A percentile compares a stretch with the other conserved stretches of the same genome.
Evolutionary conservation across 1,140 invertebrate genomes (phyloP).

Genomic region (Whitmania pigra): DNA sequence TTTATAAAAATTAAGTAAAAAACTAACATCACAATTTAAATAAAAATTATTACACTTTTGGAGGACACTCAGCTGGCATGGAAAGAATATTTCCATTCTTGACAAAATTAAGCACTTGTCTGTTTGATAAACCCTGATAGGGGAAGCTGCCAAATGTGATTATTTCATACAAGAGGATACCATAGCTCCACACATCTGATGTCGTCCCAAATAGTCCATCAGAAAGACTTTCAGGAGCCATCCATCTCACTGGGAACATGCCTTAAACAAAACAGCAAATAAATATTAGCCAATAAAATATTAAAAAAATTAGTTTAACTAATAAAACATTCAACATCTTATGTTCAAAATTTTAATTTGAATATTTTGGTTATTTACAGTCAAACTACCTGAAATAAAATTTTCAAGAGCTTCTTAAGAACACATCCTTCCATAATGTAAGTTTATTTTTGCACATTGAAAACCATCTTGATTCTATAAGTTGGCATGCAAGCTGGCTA

Average conservation of each 20-base stretch:
- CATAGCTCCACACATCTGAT: slow-evolving; percentile 84
- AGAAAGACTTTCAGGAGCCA: slow-evolving; percentile 78
- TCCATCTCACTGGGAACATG: slow-evolving; percentile 72
- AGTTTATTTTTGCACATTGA: too few relatives aligned
- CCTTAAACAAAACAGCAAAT: slow-evolving; percentile 49
- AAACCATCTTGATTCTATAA: too few relatives aligned
- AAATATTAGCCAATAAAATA: neutral
- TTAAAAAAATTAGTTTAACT: slow-evolving; percentile 2
- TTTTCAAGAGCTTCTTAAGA: too few relatives aligned
- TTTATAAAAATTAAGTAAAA: neutral
- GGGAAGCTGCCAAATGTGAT: slow-evolving; percentile 56
- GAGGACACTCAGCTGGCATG: slow-evolving; percentile 60
- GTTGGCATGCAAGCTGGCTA: too few relatives aligned
- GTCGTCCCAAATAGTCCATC: slow-evolving; percentile 78
- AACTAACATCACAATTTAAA: neutral
- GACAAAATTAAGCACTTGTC: slow-evolving; percentile 66
- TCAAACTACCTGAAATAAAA: too few relatives aligned
- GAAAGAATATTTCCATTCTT: slow-evolving; percentile 58
- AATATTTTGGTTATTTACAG: too few relatives aligned
- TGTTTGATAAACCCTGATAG: slow-evolving; percentile 62
- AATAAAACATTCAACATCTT: too few relatives aligned
- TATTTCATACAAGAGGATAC: slow-evolving; percentile 81
- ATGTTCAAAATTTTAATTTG: too few relatives aligned
- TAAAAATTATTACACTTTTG: slow-evolving; percentile 54
- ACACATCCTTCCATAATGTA: too few relatives aligned